A percentile compares a stretch with the other conserved stretches of the same genome.
Conservation (phyloP, 30 jellyfish, hydroid and myxozoan genomes). For the Sanderia malayensis region DNA sequence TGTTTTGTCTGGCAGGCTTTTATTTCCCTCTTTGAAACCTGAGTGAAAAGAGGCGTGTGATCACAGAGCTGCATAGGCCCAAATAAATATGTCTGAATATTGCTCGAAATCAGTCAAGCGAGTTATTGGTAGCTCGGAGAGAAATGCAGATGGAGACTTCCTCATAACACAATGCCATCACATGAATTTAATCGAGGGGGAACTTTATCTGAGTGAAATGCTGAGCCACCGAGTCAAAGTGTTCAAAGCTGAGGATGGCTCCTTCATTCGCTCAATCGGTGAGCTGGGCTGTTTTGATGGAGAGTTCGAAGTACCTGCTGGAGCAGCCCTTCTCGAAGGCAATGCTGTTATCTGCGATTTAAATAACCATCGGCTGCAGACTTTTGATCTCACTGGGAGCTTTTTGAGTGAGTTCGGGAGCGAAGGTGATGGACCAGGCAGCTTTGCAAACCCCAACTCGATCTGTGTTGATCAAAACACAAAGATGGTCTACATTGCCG, state of each 20-base stretch:
- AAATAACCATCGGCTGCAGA: slow-evolving; percentile 50
- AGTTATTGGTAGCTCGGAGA: slow-evolving; percentile 39
- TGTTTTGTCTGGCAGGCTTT: no score
- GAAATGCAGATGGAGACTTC: slow-evolving; percentile 46
- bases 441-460: slow-evolving; percentile 49
- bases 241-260: slow-evolving; percentile 49
- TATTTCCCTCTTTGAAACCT: not conserved
- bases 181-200: slow-evolving; percentile 55
- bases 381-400: slow-evolving; percentile 39
- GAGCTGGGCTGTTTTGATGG: slow-evolving; percentile 67
- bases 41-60: no score
- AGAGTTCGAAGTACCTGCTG: slow-evolving; percentile 62
- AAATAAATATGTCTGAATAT: slow-evolving; percentile 53
- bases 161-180: slow-evolving; percentile 77
- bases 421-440: slow-evolving; percentile 65
- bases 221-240: slow-evolving; percentile 55
- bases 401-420: slow-evolving; percentile 49
- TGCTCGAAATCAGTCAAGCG: slow-evolving; percentile 33
- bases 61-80: no score
- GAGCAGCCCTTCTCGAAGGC: slow-evolving; percentile 51
- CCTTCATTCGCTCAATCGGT: slow-evolving; percentile 38
- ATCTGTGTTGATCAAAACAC: slow-evolving; percentile 34
- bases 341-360: slow-evolving; percentile 43
- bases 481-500: slow-evolving; percentile 29
- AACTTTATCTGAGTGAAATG: slow-evolving; percentile 60